Conservation (phyloP, 1,140 invertebrate species). For the Lepidurus couesii region DNA sequence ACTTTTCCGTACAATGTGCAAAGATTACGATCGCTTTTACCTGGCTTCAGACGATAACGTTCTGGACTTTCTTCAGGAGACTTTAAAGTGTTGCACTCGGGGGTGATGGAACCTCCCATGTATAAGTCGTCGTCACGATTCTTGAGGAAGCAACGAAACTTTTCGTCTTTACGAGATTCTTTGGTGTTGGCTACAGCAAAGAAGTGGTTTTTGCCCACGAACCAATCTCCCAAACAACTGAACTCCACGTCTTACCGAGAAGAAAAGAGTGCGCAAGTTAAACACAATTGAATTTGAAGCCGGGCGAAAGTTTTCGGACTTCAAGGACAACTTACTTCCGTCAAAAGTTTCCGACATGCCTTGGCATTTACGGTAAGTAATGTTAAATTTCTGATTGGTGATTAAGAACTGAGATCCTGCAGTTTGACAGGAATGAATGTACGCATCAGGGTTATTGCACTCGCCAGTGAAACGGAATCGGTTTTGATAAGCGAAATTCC, state of each 20-base stretch:
- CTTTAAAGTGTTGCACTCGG: constrained; percentile 84
- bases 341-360: constrained; percentile 80
- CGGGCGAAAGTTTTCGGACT: constrained; percentile 26
- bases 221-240: constrained; percentile 91
- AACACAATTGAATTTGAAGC: constrained; percentile 35
- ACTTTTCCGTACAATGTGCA: not conserved
- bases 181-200: constrained; percentile 92
- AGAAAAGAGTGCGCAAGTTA: constrained; percentile 36
- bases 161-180: constrained; percentile 87
- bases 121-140: constrained; percentile 90
- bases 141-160: constrained; percentile 85
- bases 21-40: constrained; percentile 44
- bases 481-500: constrained; percentile 88
- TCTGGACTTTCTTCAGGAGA: constrained; percentile 89
- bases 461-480: constrained; percentile 84
- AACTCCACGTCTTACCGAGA: constrained; percentile 69
- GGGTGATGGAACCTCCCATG: constrained; percentile 82
- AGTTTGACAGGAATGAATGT: constrained; percentile 89
- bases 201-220: constrained; percentile 89
- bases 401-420: constrained; percentile 93
- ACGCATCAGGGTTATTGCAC: constrained; percentile 76
- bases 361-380: constrained; percentile 82
- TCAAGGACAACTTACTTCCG: constrained; percentile 55
- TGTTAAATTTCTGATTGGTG: constrained; percentile 94
- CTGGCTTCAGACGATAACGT: constrained; percentile 76